phyloP scores from a whole-genome alignment of 1,140 invertebrate species.

The Zophobas morio region DNA sequence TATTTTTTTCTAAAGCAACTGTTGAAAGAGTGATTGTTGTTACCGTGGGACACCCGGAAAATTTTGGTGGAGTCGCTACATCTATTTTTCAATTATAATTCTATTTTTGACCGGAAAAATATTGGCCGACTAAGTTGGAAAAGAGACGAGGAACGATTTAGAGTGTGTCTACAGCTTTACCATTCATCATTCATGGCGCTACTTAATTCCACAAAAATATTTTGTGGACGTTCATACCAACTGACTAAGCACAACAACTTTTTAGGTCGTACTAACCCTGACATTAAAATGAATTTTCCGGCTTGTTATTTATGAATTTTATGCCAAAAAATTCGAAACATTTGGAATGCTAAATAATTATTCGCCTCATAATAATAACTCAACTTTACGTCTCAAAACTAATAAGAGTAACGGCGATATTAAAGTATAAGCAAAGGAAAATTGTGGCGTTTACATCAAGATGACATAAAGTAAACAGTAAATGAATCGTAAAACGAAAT shows the following conservation, averaged over 20 bases:
- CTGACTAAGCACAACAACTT: neutral
- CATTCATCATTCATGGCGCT: too few relatives aligned
- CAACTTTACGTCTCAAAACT: neutral
- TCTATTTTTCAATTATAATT: too few relatives aligned
- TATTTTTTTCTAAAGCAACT: too few relatives aligned
- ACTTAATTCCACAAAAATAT: neutral
- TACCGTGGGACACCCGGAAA: too few relatives aligned
- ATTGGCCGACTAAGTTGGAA: too few relatives aligned
- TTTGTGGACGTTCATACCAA: neutral
- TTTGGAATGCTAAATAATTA: neutral
- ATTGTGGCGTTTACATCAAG: neutral
- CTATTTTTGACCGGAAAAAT: too few relatives aligned
- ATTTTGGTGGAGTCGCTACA: too few relatives aligned
- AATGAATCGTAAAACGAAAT: neutral
- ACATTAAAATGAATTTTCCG: slow-evolving; percentile 1
- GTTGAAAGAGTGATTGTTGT: too few relatives aligned
- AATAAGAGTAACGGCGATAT: neutral
- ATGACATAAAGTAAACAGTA: neutral
- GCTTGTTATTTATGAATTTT: neutral
- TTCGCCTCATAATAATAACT: neutral
- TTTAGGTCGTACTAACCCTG: neutral
- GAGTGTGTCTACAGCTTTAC: too few relatives aligned
- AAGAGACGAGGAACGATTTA: too few relatives aligned
- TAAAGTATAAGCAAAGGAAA: neutral
- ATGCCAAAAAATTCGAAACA: neutral